These are phyloP conservation scores for Drosophila setifemur DNA, from an alignment of 1,140 invertebrate genomes.

Conservation along the genomic window DNA sequence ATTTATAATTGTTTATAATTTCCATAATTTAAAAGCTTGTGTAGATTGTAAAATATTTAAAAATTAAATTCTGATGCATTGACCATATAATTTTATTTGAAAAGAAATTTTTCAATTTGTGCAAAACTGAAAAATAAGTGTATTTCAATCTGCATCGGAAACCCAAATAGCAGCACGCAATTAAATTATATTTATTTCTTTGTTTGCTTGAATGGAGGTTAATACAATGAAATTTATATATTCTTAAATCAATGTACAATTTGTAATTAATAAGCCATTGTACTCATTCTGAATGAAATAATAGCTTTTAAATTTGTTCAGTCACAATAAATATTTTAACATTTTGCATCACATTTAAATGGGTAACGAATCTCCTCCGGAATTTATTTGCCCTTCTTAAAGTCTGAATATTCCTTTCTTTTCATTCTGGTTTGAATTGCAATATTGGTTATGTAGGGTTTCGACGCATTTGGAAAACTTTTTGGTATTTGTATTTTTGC, in stretches of 20 bases:
- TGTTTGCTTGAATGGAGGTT: too few species aligned
- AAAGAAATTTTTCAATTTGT: background rate
- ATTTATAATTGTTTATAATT: background rate
- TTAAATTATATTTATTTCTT: too few species aligned
- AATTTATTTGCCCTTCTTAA: too few species aligned
- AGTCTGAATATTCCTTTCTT: background rate
- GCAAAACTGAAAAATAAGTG: background rate
- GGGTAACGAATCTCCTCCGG: too few species aligned
- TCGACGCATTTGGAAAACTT: conserved; percentile 48
- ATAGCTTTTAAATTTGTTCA: too few species aligned
- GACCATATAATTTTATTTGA: background rate
- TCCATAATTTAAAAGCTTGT: background rate
- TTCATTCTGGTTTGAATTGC: conserved; percentile 7
- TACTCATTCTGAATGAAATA: too few species aligned
- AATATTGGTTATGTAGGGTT: conserved; percentile 32
- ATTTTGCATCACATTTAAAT: too few species aligned
- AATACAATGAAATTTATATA: too few species aligned
- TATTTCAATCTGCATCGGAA: background rate
- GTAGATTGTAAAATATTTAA: background rate
- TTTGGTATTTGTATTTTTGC: conserved; percentile 42
- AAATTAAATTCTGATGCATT: background rate
- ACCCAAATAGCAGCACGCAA: too few species aligned
- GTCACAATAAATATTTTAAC: too few species aligned
- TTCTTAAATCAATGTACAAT: too few species aligned
- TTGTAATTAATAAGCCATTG: too few species aligned